phyloP scores from a whole-genome alignment of 2,113 vertebrate genomes.

The Charadrius vociferus region DNA sequence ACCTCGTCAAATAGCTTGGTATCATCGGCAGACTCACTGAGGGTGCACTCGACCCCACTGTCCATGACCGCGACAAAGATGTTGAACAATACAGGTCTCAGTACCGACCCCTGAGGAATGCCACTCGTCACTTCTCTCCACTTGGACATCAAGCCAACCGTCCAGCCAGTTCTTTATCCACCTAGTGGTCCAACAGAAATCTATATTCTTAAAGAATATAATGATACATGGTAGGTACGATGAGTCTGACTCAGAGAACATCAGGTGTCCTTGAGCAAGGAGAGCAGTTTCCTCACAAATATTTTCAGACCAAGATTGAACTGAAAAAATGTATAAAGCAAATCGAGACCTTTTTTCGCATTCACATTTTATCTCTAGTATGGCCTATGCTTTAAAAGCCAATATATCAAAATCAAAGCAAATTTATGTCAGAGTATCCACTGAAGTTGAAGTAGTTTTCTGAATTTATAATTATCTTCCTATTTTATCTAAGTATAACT shows the following conservation, averaged over 20 bases:
- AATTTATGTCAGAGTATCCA: background rate
- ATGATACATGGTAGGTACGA: background rate
- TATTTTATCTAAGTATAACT: background rate
- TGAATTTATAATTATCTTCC: background rate
- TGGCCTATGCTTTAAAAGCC: background rate
- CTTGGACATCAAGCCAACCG: too few species aligned
- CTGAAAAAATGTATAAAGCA: background rate
- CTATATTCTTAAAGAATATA: background rate
- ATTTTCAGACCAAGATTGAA: background rate
- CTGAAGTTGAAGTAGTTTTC: background rate
- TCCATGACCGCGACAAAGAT: too few species aligned
- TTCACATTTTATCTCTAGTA: background rate
- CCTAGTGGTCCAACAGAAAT: background rate
- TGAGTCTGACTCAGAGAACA: background rate
- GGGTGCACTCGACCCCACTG: too few species aligned
- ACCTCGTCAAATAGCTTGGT: too few species aligned
- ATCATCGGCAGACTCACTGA: too few species aligned
- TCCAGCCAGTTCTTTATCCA: too few species aligned
- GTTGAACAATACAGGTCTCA: too few species aligned
- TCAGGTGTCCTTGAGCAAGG: background rate
- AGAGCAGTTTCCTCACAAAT: background rate
- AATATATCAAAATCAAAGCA: background rate
- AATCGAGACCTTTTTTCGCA: background rate
- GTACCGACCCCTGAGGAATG: too few species aligned
- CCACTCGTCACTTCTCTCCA: too few species aligned